Evolutionary conservation across 2,113 vertebrate species (phyloP).

Genomic region (Saguinus midas): DNA sequence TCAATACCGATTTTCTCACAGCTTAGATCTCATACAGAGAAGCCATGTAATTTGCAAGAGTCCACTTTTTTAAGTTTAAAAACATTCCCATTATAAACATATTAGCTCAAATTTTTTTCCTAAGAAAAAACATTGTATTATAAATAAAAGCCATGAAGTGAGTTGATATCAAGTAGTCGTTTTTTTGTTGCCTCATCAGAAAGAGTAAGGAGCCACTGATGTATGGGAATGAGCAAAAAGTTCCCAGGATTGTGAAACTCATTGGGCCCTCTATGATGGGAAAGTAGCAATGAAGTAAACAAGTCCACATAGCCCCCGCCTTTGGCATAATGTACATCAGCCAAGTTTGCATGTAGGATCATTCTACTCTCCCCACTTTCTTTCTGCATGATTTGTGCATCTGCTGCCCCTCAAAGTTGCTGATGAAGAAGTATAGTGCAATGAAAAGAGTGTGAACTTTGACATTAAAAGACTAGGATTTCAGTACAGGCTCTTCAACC

Average conservation of each 20-base stretch:
- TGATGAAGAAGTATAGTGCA: background rate
- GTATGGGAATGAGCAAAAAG: background rate
- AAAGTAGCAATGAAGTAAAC: background rate
- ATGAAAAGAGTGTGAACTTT: background rate
- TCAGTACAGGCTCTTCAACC: background rate
- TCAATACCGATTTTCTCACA: background rate
- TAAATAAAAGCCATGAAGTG: background rate
- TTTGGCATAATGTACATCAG: background rate
- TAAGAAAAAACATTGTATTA: background rate
- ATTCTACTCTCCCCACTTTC: background rate
- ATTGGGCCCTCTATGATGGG: background rate
- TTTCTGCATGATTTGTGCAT: background rate
- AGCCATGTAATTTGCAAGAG: background rate
- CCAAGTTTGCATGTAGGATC: background rate
- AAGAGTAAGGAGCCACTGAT: background rate
- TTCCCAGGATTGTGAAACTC: background rate
- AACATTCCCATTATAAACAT: background rate
- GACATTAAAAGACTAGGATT: background rate
- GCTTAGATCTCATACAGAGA: background rate
- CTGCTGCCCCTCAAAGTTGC: background rate
- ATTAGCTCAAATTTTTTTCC: background rate
- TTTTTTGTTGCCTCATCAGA: background rate
- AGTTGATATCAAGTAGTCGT: background rate
- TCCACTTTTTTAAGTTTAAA: background rate
- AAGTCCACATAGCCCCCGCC: background rate